These are phyloP conservation scores for Spisula solida DNA, from an alignment of 2,888 invertebrate genomes.

Conservation along the genomic window DNA sequence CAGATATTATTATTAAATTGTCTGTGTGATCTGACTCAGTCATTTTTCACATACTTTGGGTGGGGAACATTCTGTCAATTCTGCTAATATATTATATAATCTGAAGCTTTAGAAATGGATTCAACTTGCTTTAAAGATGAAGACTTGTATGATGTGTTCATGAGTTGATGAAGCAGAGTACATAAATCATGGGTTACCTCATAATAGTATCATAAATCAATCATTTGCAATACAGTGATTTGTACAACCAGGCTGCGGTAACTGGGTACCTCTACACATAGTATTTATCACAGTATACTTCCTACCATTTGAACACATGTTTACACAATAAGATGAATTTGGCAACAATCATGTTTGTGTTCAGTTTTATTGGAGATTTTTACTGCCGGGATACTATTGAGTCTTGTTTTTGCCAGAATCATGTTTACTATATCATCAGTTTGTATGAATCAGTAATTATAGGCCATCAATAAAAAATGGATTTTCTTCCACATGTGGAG, in stretches of 20 bases:
- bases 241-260: background rate
- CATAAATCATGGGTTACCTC: background rate
- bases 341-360: conserved; percentile 9
- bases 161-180: background rate
- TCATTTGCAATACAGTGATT: background rate
- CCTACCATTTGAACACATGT: background rate
- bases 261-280: background rate
- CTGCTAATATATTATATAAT: too few relatives aligned
- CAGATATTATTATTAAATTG: too few relatives aligned
- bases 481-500: too few relatives aligned
- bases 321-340: background rate
- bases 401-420: background rate
- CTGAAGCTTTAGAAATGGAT: too few relatives aligned
- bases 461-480: too few relatives aligned
- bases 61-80: too few relatives aligned
- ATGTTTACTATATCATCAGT: background rate
- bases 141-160: too few relatives aligned
- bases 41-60: too few relatives aligned
- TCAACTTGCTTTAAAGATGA: too few relatives aligned
- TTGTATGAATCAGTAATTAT: background rate
- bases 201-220: background rate
- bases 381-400: background rate
- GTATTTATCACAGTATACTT: background rate
- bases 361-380: background rate
- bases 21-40: too few relatives aligned